Evolutionary conservation across 2,113 vertebrate species (phyloP), one percentile per base, ranked within the genome.

Genomic region (Centropus unirufus): DNA sequence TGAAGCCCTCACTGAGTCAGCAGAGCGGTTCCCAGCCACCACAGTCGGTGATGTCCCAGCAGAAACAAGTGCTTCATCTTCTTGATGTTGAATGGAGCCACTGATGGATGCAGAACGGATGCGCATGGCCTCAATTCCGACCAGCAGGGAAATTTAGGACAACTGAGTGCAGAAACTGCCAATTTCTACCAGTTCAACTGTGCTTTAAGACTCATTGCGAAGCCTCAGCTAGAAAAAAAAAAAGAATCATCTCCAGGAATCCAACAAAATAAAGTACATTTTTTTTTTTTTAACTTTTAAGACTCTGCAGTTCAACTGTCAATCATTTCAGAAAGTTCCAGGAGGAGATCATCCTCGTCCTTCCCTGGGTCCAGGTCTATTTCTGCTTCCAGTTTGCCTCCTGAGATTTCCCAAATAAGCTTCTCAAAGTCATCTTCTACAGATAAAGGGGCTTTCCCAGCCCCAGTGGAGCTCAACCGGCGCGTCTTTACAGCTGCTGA

Each of bases 311-410:
- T 95, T 98, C 97, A 99, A 96, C 98, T 99, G 96, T 99, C 99
- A 46, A 99, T 99, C 99, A 99, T 99, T 91, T 99, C 98, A 0
- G 99, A 99, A 1, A 99, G 98, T 93, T 99, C 99, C 92, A 99
- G 97, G n/a, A 99, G 97, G 57, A 99, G 98, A 74, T 99, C 99
- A 4, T 99, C 99, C 92, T 99, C 99, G 26, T 98, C 99, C 14
- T 99, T 99, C 29, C 98, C 98, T 0, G 99, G 98, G 76, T 99
- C 99, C 90, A 99, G 92, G 78, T 99, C 98, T 17, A 99, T 98
- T 18, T 99, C 99, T 9, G 97, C 98, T 91, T 99, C 99, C 82
- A 99, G 95, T 70, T 98, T 98, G 72, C 99, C 99, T 61, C 98
- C 98, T 0, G 98, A 99, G 97, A 99, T 99, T 95, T 99, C 99